phyloP scores from a whole-genome alignment of 2,113 vertebrate species.

The Tapirus terrestris region DNA sequence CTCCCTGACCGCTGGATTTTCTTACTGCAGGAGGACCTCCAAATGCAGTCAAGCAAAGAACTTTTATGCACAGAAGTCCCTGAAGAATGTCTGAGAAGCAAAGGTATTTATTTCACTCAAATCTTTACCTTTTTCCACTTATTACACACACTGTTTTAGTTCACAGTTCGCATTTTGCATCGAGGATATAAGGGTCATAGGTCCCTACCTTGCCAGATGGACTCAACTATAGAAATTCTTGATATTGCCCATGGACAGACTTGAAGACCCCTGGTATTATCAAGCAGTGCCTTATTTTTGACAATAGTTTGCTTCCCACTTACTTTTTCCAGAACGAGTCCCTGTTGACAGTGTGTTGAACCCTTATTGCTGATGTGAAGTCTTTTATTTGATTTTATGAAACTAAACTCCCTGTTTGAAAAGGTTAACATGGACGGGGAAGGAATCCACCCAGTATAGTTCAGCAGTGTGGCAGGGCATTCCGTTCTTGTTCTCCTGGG shows the following conservation, averaged over 20 bases:
- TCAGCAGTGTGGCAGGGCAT: neutral
- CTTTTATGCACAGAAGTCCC: neutral
- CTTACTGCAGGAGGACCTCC: constrained; percentile 76
- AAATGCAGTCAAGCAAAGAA: constrained; percentile 59
- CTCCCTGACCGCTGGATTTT: constrained; percentile 30
- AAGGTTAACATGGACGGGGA: neutral
- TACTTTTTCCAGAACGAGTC: neutral
- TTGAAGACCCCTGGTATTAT: neutral
- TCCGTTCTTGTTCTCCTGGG: neutral
- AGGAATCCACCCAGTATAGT: neutral
- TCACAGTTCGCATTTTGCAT: neutral
- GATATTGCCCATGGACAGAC: neutral
- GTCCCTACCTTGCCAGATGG: neutral
- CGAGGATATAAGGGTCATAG: neutral
- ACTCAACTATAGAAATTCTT: neutral
- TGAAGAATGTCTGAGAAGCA: constrained; percentile 70
- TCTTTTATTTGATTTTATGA: constrained; percentile 26
- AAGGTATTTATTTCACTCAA: constrained; percentile 75
- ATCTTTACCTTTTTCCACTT: neutral
- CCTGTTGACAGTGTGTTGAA: neutral
- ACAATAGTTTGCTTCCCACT: neutral
- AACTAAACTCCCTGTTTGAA: neutral
- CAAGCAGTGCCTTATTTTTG: neutral
- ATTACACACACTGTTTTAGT: neutral
- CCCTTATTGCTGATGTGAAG: neutral